phyloP scores from a whole-genome alignment of 1,140 invertebrate genomes.

The Drosophila murphyi region DNA sequence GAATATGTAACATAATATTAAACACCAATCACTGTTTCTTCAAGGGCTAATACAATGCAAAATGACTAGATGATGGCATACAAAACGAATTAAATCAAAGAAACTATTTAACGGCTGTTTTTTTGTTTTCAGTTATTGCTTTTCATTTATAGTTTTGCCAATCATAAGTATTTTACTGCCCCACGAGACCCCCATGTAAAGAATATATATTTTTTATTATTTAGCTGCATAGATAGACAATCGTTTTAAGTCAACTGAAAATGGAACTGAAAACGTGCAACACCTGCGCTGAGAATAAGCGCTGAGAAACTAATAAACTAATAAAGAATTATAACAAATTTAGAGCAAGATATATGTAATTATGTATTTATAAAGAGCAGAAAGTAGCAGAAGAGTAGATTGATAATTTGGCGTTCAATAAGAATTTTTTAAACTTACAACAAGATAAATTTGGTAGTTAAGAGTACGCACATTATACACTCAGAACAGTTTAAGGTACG shows the following conservation, averaged over 20 bases:
- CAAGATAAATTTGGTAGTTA: conserved; percentile 73
- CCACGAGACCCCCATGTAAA: conserved; percentile 7
- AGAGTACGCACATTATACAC: conserved; percentile 77
- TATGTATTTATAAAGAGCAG: conserved; percentile 51
- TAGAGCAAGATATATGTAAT: conserved; percentile 35
- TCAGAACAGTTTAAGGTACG: conserved; percentile 73
- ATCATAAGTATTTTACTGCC: conserved; percentile 47
- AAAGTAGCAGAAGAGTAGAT: conserved; percentile 74
- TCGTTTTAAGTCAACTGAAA: conserved; percentile 42
- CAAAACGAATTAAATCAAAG: conserved; percentile 49
- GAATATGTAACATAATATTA: conserved; percentile 81
- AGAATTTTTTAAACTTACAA: conserved; percentile 74
- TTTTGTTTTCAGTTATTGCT: background rate
- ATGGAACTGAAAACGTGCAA: conserved; percentile 59
- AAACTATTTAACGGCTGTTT: conserved; percentile 20
- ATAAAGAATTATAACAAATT: conserved; percentile 50
- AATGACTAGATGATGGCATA: conserved; percentile 72
- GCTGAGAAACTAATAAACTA: conserved; percentile 30
- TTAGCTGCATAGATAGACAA: conserved; percentile 2
- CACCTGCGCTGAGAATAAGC: conserved; percentile 38
- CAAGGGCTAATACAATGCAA: conserved; percentile 78
- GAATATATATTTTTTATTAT: background rate
- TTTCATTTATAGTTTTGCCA: conserved; percentile 45
- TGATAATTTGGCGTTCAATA: conserved; percentile 75
- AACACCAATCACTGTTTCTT: conserved; percentile 81